Percentiles rank a stretch among this genome's conserved stretches.
These are phyloP conservation scores for Heliangelus exortis DNA, from an alignment of 2,797 vertebrate genomes.

Conservation along the genomic window DNA sequence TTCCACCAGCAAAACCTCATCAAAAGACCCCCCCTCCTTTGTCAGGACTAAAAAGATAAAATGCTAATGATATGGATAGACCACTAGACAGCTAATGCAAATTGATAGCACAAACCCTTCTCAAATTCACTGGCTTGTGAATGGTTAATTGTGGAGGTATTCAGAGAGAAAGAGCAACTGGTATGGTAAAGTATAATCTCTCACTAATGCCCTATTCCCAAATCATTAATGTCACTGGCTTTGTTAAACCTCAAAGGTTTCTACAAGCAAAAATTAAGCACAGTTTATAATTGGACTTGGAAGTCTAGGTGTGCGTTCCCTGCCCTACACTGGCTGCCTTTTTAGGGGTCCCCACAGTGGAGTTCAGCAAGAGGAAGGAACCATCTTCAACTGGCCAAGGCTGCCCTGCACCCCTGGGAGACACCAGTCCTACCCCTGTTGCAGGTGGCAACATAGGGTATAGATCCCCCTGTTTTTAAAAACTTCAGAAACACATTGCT, in stretches of 20 bases:
- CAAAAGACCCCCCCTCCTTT: too few species aligned
- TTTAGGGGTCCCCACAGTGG: accelerated
- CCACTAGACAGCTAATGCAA: too few species aligned
- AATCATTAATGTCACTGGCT: background rate
- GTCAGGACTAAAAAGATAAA: too few species aligned
- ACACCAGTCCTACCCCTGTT: background rate
- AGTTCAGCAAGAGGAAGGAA: background rate
- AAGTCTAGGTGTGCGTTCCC: background rate
- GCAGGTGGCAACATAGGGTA: accelerated
- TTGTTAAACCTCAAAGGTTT: background rate
- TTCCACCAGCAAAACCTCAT: too few species aligned
- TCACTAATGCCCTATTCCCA: background rate
- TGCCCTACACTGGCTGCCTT: accelerated
- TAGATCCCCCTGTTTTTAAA: background rate
- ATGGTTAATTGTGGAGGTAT: background rate
- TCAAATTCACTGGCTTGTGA: background rate
- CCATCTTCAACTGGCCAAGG: accelerated
- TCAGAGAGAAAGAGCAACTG: background rate
- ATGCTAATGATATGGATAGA: too few species aligned
- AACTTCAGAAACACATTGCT: background rate
- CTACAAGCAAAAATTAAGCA: background rate
- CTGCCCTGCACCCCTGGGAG: background rate
- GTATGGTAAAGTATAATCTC: background rate
- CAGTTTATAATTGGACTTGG: background rate
- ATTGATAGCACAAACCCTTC: background rate